phyloP scores from a whole-genome alignment of 2,888 invertebrate genomes.

The Eupithecia subumbrata region DNA sequence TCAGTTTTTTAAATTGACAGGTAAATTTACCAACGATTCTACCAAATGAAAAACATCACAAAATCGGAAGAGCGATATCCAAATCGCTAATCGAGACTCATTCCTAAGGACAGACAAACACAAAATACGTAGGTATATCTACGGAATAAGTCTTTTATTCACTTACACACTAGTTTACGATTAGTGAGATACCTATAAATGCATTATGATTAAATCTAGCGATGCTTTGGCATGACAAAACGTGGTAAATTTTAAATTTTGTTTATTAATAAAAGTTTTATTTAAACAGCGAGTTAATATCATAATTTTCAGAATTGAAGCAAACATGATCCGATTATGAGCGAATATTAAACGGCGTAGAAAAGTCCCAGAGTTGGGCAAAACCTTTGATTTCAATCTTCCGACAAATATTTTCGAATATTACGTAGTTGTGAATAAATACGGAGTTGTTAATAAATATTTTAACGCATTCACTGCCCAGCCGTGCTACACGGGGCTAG shows the following conservation, averaged over 20 bases:
- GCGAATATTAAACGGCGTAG: slow-evolving; percentile 14
- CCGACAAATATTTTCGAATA: neutral
- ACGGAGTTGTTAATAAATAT: too few relatives aligned
- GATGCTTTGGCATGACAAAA: slow-evolving; percentile 85
- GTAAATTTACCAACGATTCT: slow-evolving; percentile 42
- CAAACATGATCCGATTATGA: slow-evolving; percentile 32
- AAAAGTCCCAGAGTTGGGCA: neutral
- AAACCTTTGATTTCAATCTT: neutral
- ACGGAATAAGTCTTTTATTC: slow-evolving; percentile 82
- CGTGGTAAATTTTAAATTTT: slow-evolving; percentile 69
- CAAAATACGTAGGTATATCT: slow-evolving; percentile 67
- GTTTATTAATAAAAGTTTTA: slow-evolving; percentile 21
- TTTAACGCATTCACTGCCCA: too few relatives aligned
- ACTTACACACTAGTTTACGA: slow-evolving; percentile 74
- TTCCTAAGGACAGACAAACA: slow-evolving; percentile 69
- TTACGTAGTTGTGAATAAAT: neutral
- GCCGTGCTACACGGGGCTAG: too few relatives aligned
- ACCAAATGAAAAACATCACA: slow-evolving; percentile 45
- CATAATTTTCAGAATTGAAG: slow-evolving; percentile 31
- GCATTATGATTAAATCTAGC: slow-evolving; percentile 82
- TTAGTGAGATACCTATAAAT: slow-evolving; percentile 84
- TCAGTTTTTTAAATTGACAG: neutral
- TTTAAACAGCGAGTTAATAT: slow-evolving; percentile 45
- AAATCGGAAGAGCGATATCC: slow-evolving; percentile 51
- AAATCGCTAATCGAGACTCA: slow-evolving; percentile 69